Evolutionary conservation across 2,797 vertebrate species (phyloP).

Genomic region (Ara ararauna): DNA sequence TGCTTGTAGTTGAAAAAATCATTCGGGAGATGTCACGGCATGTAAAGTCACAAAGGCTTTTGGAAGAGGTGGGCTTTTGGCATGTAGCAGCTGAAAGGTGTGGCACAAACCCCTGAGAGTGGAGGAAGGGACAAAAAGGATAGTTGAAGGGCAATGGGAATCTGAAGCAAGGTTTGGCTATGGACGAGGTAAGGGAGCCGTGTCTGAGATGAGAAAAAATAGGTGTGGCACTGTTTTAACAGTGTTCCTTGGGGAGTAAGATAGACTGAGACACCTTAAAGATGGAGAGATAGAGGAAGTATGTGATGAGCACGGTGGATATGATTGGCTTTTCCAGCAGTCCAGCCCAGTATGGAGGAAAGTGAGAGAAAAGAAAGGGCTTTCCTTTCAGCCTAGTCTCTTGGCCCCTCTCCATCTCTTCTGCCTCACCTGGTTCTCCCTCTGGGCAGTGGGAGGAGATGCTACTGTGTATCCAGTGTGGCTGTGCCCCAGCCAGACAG

Average conservation of each 20-base stretch:
- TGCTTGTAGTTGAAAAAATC: not conserved
- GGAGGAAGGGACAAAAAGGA: not conserved
- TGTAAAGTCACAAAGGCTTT: not conserved
- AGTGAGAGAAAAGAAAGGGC: not conserved
- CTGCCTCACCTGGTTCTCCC: not conserved
- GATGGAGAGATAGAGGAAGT: not conserved
- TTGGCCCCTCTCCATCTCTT: not conserved
- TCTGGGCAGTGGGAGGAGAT: not conserved
- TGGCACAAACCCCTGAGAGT: not conserved
- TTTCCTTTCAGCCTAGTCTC: not conserved
- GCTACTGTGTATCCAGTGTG: not conserved
- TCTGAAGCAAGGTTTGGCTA: not conserved
- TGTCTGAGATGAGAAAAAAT: not conserved
- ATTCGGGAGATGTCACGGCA: not conserved
- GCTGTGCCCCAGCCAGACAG: not conserved
- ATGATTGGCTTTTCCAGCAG: not conserved
- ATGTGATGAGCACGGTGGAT: fast-evolving
- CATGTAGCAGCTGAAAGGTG: not conserved
- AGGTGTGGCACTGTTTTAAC: not conserved
- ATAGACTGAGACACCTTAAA: not conserved
- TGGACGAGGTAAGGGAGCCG: not conserved
- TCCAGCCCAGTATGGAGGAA: not conserved
- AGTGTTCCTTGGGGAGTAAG: not conserved
- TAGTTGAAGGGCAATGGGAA: not conserved
- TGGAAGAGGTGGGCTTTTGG: not conserved